Evolutionary conservation across 2,113 vertebrate species (phyloP).

Genomic region (Anolis sagrei): DNA sequence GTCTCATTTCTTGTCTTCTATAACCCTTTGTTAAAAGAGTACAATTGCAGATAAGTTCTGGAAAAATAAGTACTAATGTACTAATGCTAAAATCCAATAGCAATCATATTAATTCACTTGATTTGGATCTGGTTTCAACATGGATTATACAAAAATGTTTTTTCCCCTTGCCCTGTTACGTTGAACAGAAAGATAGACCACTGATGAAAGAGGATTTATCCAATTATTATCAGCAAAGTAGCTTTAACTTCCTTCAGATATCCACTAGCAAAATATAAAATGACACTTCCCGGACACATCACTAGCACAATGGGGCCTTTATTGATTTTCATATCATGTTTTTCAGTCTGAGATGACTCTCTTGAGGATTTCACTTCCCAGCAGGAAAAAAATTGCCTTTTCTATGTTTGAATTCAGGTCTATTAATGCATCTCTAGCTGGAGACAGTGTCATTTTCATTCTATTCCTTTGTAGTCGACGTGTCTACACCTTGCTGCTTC

Average conservation of each 20-base stretch:
- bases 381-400: constrained; percentile 80
- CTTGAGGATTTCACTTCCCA: constrained; percentile 80
- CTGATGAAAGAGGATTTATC: constrained; percentile 76
- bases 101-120: constrained; percentile 51
- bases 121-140: constrained; percentile 53
- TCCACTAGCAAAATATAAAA: constrained; percentile 78
- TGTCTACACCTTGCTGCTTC: constrained; percentile 74
- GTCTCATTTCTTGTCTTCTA: constrained; percentile 58
- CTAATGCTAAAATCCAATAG: constrained; percentile 33
- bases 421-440: constrained; percentile 78
- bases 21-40: constrained; percentile 19
- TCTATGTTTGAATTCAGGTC: constrained; percentile 79
- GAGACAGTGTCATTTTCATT: constrained; percentile 79
- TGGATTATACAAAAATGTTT: constrained; percentile 20
- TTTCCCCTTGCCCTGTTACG: constrained; percentile 52
- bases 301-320: constrained; percentile 75
- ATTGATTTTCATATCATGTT: constrained; percentile 88
- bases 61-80: constrained; percentile 39
- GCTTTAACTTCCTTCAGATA: constrained; percentile 78
- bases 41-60: constrained; percentile 34
- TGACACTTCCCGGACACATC: constrained; percentile 83
- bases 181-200: constrained; percentile 69
- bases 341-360: constrained; percentile 76
- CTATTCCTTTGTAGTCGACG: constrained; percentile 75
- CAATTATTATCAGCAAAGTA: constrained; percentile 79